Evolutionary conservation across 2,113 vertebrate genomes (phyloP).

Genomic region (Condylura cristata): DNA sequence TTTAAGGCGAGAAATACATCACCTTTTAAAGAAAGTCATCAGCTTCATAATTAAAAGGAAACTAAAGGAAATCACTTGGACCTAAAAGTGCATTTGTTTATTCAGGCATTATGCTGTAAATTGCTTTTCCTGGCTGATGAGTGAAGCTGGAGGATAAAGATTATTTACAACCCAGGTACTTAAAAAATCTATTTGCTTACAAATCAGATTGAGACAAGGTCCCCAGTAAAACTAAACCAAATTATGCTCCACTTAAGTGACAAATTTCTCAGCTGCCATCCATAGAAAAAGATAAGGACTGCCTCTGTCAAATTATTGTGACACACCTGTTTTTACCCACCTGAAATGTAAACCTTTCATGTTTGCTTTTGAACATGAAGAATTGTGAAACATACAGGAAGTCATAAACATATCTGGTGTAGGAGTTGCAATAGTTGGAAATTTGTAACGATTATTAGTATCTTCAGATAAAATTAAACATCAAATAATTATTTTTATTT

Average conservation of each 20-base stretch:
- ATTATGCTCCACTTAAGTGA: slow-evolving; percentile 19
- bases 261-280: slow-evolving; percentile 54
- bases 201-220: slow-evolving; percentile 53
- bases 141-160: slow-evolving; percentile 59
- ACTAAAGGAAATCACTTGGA: slow-evolving; percentile 45
- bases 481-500: background rate
- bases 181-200: slow-evolving; percentile 65
- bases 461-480: slow-evolving; percentile 16
- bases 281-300: slow-evolving; percentile 47
- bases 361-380: background rate
- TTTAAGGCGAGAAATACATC: slow-evolving; percentile 9
- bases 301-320: slow-evolving; percentile 46
- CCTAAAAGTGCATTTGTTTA: slow-evolving; percentile 56
- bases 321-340: background rate
- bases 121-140: slow-evolving; percentile 59
- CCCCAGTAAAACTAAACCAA: slow-evolving; percentile 48
- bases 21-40: background rate
- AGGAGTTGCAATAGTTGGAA: background rate
- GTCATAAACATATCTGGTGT: background rate
- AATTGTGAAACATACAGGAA: background rate
- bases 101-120: slow-evolving; percentile 48
- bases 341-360: slow-evolving; percentile 36
- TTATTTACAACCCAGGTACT: slow-evolving; percentile 69
- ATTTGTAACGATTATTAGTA: slow-evolving; percentile 29
- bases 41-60: slow-evolving; percentile 46